These are phyloP conservation scores for Chironex yamaguchii DNA, from an alignment of 30 jellyfish, hydroid and myxozoan genomes.

Conservation along the genomic window DNA sequence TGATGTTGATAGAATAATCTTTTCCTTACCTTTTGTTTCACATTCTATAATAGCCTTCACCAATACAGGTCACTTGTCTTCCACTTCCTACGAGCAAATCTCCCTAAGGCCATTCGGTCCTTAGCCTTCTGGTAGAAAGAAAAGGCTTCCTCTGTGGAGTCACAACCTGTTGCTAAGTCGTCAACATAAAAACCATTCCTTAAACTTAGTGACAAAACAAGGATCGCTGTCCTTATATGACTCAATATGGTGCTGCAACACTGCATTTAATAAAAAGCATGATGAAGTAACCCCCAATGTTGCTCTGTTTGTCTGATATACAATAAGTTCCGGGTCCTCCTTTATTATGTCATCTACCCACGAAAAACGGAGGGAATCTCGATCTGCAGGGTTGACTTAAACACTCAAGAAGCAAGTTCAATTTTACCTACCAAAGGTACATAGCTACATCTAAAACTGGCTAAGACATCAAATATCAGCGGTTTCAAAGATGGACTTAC, in stretches of 20 bases:
- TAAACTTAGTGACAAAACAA: constrained; percentile 2
- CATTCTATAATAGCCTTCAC: neutral
- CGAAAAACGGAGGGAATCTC: neutral
- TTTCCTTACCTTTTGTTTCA: neutral
- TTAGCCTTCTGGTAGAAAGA: constrained; percentile 26
- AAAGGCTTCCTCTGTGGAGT: constrained; percentile 26
- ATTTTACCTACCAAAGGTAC: neutral
- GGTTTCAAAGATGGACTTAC: neutral
- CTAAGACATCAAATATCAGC: neutral
- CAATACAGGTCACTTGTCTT: neutral
- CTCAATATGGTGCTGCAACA: constrained; percentile 10
- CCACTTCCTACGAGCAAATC: constrained; percentile 37
- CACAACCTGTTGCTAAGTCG: constrained; percentile 21
- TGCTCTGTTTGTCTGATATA: neutral
- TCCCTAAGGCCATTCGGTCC: constrained; percentile 9
- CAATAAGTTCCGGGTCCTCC: neutral
- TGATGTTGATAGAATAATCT: neutral
- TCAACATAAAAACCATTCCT: too few relatives aligned
- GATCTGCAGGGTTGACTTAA: neutral
- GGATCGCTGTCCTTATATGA: constrained; percentile 26
- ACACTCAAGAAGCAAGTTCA: neutral
- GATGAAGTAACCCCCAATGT: constrained; percentile 34
- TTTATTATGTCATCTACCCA: neutral
- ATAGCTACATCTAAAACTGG: neutral
- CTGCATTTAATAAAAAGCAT: constrained; percentile 44